Percentiles rank a stretch among this genome's conserved stretches.
phyloP scores from a whole-genome alignment of 37 sponge, comb jelly and placozoan species.

The Eunapius fragilis region DNA sequence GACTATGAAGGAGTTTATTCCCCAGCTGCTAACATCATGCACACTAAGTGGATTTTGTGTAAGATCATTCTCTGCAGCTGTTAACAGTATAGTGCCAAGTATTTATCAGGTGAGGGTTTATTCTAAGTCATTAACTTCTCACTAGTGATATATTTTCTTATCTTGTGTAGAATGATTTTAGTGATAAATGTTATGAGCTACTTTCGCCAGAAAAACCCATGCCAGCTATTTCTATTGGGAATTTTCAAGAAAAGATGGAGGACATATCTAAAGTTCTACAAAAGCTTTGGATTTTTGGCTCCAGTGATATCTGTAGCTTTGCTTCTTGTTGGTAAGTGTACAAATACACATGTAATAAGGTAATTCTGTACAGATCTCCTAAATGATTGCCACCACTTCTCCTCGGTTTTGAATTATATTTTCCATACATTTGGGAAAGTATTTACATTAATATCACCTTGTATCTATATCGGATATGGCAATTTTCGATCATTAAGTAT shows the following conservation, averaged over 20 bases:
- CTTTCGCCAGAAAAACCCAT: neutral
- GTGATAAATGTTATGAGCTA: neutral
- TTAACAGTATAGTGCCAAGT: neutral
- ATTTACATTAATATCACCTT: no score
- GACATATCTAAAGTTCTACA: conserved; percentile 27
- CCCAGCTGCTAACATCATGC: neutral
- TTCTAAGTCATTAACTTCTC: no score
- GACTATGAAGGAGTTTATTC: neutral
- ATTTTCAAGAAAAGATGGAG: conserved; percentile 1
- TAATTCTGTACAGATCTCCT: no score
- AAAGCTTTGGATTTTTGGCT: conserved; percentile 39
- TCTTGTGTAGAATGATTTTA: conserved; percentile 1
- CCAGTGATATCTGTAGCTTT: neutral
- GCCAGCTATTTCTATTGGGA: conserved; percentile 9
- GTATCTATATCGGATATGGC: no score
- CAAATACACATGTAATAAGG: no score
- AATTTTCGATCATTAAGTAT: no score
- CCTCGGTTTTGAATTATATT: no score
- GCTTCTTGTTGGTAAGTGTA: neutral
- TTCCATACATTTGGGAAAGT: no score
- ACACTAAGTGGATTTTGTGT: neutral
- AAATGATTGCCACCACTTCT: no score
- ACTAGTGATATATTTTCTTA: neutral
- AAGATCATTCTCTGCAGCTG: neutral
- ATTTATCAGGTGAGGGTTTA: neutral